Evolutionary conservation across 2,888 invertebrate species (phyloP).

Genomic region (Leistus spinibarbis): DNA sequence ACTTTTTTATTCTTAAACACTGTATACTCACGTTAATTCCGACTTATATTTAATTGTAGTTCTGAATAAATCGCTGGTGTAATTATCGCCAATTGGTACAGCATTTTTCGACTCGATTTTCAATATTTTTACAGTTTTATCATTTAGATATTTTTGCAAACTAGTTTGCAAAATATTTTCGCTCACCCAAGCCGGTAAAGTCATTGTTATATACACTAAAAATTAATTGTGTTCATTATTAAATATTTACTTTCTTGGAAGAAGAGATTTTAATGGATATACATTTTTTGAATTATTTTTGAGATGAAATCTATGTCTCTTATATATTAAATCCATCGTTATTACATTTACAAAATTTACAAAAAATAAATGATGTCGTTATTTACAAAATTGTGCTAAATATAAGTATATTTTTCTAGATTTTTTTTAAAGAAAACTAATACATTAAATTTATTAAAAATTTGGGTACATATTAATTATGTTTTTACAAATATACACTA

Average conservation of each 20-base stretch:
- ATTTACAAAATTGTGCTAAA: too few relatives aligned
- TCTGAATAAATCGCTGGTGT: constrained; percentile 50
- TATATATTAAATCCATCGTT: too few relatives aligned
- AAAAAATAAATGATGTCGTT: too few relatives aligned
- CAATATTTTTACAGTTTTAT: constrained; percentile 45
- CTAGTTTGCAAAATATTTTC: constrained; percentile 48
- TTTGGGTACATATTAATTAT: too few relatives aligned
- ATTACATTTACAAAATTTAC: too few relatives aligned
- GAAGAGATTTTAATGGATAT: too few relatives aligned
- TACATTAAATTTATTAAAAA: too few relatives aligned
- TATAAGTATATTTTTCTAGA: too few relatives aligned
- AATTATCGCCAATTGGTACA: constrained; percentile 51
- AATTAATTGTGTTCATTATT: not conserved
- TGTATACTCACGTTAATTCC: not conserved
- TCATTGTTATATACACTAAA: constrained; percentile 42
- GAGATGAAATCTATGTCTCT: too few relatives aligned
- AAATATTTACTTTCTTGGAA: not conserved
- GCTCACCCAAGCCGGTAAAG: constrained; percentile 48
- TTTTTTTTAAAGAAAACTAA: too few relatives aligned
- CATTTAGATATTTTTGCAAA: constrained; percentile 44
- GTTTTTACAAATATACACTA: too few relatives aligned
- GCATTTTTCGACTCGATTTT: constrained; percentile 47
- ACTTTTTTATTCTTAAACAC: not conserved
- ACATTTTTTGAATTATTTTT: not conserved
- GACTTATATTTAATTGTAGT: constrained; percentile 45